Percentiles rank a stretch among this genome's conserved stretches.
phyloP scores from a whole-genome alignment of 2,113 vertebrate genomes.

The Solea solea region DNA sequence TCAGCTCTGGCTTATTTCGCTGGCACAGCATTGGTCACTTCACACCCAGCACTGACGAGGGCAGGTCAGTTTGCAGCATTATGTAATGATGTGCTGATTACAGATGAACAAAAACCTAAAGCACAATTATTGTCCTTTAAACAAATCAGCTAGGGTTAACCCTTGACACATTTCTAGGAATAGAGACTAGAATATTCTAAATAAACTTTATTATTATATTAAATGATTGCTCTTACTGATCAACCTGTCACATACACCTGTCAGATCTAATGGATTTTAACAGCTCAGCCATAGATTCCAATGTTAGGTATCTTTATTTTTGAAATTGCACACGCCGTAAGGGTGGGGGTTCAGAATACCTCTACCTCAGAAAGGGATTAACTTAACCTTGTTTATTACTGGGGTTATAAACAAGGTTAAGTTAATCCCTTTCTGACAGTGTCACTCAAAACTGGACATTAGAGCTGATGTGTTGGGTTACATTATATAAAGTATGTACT shows the following conservation, averaged over 20 bases:
- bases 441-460: not conserved
- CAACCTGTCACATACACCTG: not conserved
- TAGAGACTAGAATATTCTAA: too few species aligned
- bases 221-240: too few species aligned
- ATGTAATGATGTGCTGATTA: slow-evolving; percentile 19
- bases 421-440: not conserved
- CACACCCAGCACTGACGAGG: slow-evolving; percentile 64
- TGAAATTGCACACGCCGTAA: not conserved
- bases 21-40: slow-evolving; percentile 85
- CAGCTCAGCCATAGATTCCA: not conserved
- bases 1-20: slow-evolving; percentile 85
- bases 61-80: slow-evolving; percentile 14
- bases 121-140: not conserved
- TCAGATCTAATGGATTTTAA: not conserved
- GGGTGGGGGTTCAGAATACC: not conserved
- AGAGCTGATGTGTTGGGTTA: not conserved
- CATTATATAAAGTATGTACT: not conserved
- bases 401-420: not conserved
- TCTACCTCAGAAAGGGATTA: not conserved
- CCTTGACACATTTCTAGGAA: not conserved
- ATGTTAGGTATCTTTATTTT: slow-evolving; percentile 1
- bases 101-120: not conserved
- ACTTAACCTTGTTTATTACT: too few species aligned
- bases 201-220: too few species aligned
- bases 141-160: not conserved